phyloP scores from a whole-genome alignment of 2,797 vertebrate species.

The Schizopygopsis malacanthus region DNA sequence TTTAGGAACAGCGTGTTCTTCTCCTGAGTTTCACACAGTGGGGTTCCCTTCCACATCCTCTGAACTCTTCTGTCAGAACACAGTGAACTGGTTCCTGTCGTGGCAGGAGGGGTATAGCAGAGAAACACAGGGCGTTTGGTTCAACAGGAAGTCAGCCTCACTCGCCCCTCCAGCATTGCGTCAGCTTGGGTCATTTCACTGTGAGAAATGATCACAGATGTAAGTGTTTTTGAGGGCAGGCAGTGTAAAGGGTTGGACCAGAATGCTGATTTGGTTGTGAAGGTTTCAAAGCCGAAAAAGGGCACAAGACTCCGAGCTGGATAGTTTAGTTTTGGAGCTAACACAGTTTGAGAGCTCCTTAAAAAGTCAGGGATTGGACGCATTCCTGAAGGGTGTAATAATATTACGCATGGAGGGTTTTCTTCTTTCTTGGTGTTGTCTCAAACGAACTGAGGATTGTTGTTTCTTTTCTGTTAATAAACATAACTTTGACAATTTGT shows the following conservation, averaged over 20 bases:
- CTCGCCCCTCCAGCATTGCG: constrained; percentile 66
- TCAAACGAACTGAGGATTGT: neutral
- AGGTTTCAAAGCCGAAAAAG: constrained; percentile 79
- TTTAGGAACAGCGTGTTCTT: constrained; percentile 3
- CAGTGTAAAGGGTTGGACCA: constrained; percentile 32
- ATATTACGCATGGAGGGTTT: constrained; percentile 34
- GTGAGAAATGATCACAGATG: constrained; percentile 72
- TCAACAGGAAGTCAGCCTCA: constrained; percentile 66
- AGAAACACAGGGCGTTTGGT: constrained; percentile 32
- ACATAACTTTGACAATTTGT: neutral
- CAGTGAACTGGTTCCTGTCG: constrained; percentile 39
- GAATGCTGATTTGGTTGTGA: constrained; percentile 1
- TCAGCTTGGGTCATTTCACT: constrained; percentile 68
- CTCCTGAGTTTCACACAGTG: constrained; percentile 11
- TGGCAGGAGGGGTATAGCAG: constrained; percentile 13
- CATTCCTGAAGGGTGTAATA: constrained; percentile 53
- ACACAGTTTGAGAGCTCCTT: constrained; percentile 51
- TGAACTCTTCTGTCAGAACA: constrained; percentile 48
- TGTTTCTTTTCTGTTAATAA: neutral
- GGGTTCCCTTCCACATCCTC: constrained; percentile 57
- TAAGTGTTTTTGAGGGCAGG: constrained; percentile 64
- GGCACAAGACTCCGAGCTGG: constrained; percentile 61
- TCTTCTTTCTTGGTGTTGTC: neutral
- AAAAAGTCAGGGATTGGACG: constrained; percentile 66
- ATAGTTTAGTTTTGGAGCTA: constrained; percentile 64